These are phyloP conservation scores for Oppia nitens DNA, from an alignment of 1,140 invertebrate species.

Conservation along the genomic window DNA sequence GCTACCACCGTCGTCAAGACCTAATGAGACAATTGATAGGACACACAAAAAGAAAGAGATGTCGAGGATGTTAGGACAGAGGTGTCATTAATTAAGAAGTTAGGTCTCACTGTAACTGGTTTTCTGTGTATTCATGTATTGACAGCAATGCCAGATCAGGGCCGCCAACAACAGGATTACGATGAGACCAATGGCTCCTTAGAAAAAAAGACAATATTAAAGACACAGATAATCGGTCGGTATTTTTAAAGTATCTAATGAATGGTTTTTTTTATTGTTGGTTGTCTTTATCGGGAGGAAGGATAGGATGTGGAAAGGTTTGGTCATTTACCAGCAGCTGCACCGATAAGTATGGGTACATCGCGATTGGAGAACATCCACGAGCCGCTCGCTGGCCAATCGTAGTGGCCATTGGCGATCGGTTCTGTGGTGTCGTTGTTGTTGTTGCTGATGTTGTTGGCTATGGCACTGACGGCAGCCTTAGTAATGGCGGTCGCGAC, in stretches of 20 bases:
- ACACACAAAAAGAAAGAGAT: neutral
- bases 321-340: slow-evolving; percentile 35
- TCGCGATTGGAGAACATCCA: slow-evolving; percentile 33
- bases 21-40: neutral
- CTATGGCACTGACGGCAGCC: too few species aligned
- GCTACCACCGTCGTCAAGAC: neutral
- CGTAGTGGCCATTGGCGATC: neutral
- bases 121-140: slow-evolving; percentile 16
- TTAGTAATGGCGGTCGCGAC: too few species aligned
- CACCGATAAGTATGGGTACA: slow-evolving; percentile 34
- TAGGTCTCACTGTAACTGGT: slow-evolving; percentile 6
- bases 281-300: neutral
- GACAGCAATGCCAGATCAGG: slow-evolving; percentile 36
- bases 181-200: slow-evolving; percentile 28
- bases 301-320: neutral
- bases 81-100: neutral
- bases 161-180: slow-evolving; percentile 31
- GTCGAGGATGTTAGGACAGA: neutral
- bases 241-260: too few species aligned
- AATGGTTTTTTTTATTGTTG: too few species aligned
- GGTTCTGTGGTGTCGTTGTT: too few species aligned
- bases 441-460: too few species aligned
- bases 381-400: neutral
- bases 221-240: too few species aligned
- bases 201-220: neutral